Evolutionary conservation across 2,797 vertebrate genomes (phyloP).

Genomic region (Salmo trutta): DNA sequence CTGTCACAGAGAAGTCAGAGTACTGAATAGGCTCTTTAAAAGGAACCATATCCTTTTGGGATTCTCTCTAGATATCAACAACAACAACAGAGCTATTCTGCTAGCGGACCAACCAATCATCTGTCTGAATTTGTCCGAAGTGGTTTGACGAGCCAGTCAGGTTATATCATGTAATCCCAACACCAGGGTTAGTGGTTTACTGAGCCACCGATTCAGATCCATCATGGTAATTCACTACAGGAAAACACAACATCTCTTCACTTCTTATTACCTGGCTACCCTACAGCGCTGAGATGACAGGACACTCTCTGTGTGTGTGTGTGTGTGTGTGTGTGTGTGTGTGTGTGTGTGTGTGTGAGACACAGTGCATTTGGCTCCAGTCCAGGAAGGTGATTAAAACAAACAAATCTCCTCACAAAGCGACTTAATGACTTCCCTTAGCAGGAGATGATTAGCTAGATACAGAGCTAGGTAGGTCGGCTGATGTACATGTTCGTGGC

Average conservation of each 20-base stretch:
- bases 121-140: slow-evolving; percentile 24
- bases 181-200: slow-evolving; percentile 3
- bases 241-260: not conserved
- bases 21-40: slow-evolving; percentile 9
- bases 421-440: slow-evolving; percentile 28
- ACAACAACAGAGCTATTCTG: slow-evolving; percentile 13
- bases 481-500: slow-evolving; percentile 2
- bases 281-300: not conserved
- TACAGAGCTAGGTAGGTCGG: not conserved
- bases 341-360: slow-evolving; percentile 20
- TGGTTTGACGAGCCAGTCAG: slow-evolving; percentile 22
- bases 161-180: slow-evolving; percentile 21
- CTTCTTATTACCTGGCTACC: not conserved
- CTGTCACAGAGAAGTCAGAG: not conserved
- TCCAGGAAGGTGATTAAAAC: slow-evolving; percentile 41
- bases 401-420: slow-evolving; percentile 37
- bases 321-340: not conserved
- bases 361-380: slow-evolving; percentile 15
- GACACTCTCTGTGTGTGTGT: no score
- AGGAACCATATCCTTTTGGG: slow-evolving; percentile 29
- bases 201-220: not conserved
- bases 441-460: slow-evolving; percentile 27
- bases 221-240: not conserved
- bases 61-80: slow-evolving; percentile 27
- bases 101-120: slow-evolving; percentile 27